phyloP scores from a whole-genome alignment of 1,140 invertebrate species.

The Physella acuta region DNA sequence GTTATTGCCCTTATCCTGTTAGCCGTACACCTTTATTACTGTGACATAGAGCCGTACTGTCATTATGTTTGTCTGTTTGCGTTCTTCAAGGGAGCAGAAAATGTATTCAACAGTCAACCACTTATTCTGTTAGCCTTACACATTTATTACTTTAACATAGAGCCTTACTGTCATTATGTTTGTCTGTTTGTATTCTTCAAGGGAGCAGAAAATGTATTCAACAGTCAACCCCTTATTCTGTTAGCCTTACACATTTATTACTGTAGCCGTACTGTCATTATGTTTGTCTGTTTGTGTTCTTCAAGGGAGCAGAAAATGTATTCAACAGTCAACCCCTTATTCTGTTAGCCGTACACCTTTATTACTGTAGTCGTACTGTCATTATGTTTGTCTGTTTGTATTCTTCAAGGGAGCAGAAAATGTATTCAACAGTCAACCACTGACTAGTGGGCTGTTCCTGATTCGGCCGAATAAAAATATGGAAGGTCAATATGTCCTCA shows the following conservation, averaged over 20 bases:
- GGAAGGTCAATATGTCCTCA: constrained; percentile 5
- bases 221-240: too few relatives aligned
- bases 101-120: neutral
- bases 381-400: neutral
- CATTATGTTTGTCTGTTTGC: neutral
- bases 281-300: neutral
- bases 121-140: too few relatives aligned
- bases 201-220: constrained; percentile 17
- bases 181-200: neutral
- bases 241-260: too few relatives aligned
- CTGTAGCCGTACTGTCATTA: too few relatives aligned
- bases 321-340: neutral
- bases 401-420: constrained; percentile 19
- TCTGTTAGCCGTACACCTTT: neutral
- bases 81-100: constrained; percentile 15
- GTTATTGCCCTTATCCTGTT: neutral
- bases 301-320: constrained; percentile 19
- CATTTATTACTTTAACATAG: too few relatives aligned
- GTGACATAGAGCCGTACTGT: neutral
- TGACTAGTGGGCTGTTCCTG: constrained; percentile 11
- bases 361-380: neutral
- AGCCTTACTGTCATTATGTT: too few relatives aligned
- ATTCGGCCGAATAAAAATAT: constrained; percentile 2
- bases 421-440: neutral
- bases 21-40: neutral